These are phyloP conservation scores for Seriola rivoliana DNA, from an alignment of 2,113 vertebrate genomes.

Conservation along the genomic window DNA sequence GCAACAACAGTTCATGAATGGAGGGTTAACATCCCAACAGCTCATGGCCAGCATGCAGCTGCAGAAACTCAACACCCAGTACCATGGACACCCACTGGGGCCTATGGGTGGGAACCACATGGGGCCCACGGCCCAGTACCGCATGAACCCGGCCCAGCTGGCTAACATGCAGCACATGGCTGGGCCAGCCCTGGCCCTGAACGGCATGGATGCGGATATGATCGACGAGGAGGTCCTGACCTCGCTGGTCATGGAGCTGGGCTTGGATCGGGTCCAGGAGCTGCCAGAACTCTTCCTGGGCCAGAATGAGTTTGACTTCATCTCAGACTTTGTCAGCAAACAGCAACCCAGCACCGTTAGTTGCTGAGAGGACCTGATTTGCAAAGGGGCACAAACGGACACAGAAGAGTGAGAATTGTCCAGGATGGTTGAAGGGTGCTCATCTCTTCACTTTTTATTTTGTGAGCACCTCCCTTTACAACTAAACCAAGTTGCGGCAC, in stretches of 20 bases:
- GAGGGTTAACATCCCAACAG: constrained; percentile 89
- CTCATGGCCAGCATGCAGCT: constrained; percentile 94
- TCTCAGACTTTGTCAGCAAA: constrained; percentile 97
- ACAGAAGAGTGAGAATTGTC: constrained; percentile 45
- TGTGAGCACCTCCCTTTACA: constrained; percentile 50
- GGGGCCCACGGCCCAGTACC: constrained; percentile 84
- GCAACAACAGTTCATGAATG: constrained; percentile 89
- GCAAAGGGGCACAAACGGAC: constrained; percentile 41
- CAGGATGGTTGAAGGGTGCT: constrained; percentile 51
- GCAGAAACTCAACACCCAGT: constrained; percentile 93
- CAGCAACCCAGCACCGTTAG: constrained; percentile 96
- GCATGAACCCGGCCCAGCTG: constrained; percentile 86
- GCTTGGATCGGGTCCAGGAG: constrained; percentile 96
- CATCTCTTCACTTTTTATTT: constrained; percentile 61
- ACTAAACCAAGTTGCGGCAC: constrained; percentile 29
- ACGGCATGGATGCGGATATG: constrained; percentile 94
- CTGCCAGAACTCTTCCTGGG: constrained; percentile 97
- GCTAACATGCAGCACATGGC: constrained; percentile 89
- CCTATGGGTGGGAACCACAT: constrained; percentile 86
- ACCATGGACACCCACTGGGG: constrained; percentile 90
- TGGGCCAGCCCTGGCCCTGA: constrained; percentile 86
- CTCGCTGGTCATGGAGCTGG: constrained; percentile 94
- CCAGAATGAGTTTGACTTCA: constrained; percentile 99
- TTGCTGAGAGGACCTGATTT: constrained; percentile 87
- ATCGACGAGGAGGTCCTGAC: constrained; percentile 98